These are phyloP conservation scores for Carlito syrichta DNA, from an alignment of 2,113 vertebrate species.

Conservation along the genomic window DNA sequence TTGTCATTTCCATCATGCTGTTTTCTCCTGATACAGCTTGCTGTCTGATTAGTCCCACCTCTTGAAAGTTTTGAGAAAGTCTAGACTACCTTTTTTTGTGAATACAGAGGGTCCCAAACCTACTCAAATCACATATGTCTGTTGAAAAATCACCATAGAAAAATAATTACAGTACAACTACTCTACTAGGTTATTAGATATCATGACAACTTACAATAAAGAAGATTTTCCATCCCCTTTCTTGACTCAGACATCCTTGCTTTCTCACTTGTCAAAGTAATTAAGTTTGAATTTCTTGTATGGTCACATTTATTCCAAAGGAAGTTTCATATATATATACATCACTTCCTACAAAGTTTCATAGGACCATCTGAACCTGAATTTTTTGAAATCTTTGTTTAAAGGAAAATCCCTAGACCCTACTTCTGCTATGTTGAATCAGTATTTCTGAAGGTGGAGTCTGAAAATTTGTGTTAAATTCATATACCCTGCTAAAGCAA, in stretches of 20 bases:
- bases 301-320: not conserved
- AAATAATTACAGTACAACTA: not conserved
- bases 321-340: not conserved
- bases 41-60: not conserved
- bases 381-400: not conserved
- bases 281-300: not conserved
- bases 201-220: not conserved
- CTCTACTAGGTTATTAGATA: not conserved
- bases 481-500: not conserved
- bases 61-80: not conserved
- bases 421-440: not conserved
- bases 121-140: not conserved
- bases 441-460: not conserved
- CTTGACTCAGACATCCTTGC: not conserved
- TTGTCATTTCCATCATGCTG: not conserved
- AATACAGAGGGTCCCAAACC: not conserved
- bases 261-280: not conserved
- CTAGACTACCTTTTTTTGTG: not conserved
- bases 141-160: not conserved
- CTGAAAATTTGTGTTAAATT: not conserved
- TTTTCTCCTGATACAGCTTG: not conserved
- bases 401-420: not conserved
- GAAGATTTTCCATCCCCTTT: not conserved
- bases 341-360: not conserved
- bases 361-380: not conserved